Evolutionary conservation across 2,797 vertebrate species (phyloP), one percentile per base, ranked within the genome.

Genomic region (Pelodytes ibericus): DNA sequence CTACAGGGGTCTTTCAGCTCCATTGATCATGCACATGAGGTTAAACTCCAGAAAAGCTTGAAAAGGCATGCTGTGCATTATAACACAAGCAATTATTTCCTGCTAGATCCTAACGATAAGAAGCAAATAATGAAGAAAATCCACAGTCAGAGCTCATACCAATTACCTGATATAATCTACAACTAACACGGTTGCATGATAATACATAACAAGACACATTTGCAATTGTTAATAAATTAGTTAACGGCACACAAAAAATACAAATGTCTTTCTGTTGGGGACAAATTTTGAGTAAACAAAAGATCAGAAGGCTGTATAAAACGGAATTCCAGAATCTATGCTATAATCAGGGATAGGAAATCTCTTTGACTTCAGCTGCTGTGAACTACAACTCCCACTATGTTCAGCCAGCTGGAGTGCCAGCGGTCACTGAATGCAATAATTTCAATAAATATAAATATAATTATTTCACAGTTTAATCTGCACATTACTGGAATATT

Each of bases 1-100:
- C 83, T 68, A 80, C 67, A 80, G 81, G 70, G 33, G 80, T 82
- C 83, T 58, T 87, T 83, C 83, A 81, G 75, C 78, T 82, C 86
- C 81, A 76, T 6, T 82, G 82, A 82, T 72, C 77, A 86, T 82
- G 81, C 16, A 5, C 61, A 44, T 81, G 78, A 86, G 80, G 63
- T 74, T 81, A 80, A 81, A 84, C 80, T 49, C 76, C 83, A 81
- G 80, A 41, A 24, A 74, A 79, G 39, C 24, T 69, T 78, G 74
- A 82, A 80, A 69, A 57, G 82, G 75, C 80, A n/a, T 1, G 82
- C 70, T 79, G 56, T 71, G 74, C 24, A 53, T 61, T 80, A 44
- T 4, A 0, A 39, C 64, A 82, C 51, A 75, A 41, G 26, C 25
- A 83, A 74, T 84, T 83, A 80, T 2, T 1, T 33, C 70, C 4